A percentile compares a stretch with the other conserved stretches of the same genome.
These are phyloP conservation scores for Mycteria americana DNA, from an alignment of 2,797 vertebrate species.

Conservation along the genomic window DNA sequence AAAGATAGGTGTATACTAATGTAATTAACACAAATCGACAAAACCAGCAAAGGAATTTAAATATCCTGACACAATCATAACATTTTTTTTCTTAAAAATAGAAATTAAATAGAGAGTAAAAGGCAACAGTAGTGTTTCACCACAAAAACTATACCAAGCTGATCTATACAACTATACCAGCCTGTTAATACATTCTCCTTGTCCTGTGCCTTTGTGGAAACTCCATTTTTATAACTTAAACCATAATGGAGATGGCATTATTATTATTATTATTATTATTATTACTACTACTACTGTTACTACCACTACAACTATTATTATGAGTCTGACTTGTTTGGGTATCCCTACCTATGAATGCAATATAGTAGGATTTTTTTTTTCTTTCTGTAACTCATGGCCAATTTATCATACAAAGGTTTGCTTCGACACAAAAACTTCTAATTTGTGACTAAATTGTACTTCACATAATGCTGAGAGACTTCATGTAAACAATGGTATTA, in stretches of 20 bases:
- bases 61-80: not conserved
- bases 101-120: not conserved
- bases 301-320: not conserved
- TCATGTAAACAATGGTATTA: not conserved
- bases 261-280: not conserved
- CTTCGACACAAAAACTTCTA: not conserved
- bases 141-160: not conserved
- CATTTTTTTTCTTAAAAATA: not conserved
- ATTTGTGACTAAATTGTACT: not conserved
- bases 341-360: not conserved
- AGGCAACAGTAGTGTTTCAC: not conserved
- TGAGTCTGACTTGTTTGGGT: not conserved
- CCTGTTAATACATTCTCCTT: not conserved
- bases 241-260: no score
- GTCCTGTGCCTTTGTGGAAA: not conserved
- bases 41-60: not conserved
- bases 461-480: not conserved
- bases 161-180: not conserved
- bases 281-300: no score
- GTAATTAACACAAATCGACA: not conserved
- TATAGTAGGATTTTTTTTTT: not conserved
- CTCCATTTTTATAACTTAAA: not conserved
- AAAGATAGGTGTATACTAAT: not conserved
- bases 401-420: not conserved
- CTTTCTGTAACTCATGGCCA: not conserved